A percentile compares a stretch with the other conserved stretches of the same genome.
These are phyloP conservation scores for Mallotus villosus DNA, from an alignment of 2,797 vertebrate genomes.

Conservation along the genomic window DNA sequence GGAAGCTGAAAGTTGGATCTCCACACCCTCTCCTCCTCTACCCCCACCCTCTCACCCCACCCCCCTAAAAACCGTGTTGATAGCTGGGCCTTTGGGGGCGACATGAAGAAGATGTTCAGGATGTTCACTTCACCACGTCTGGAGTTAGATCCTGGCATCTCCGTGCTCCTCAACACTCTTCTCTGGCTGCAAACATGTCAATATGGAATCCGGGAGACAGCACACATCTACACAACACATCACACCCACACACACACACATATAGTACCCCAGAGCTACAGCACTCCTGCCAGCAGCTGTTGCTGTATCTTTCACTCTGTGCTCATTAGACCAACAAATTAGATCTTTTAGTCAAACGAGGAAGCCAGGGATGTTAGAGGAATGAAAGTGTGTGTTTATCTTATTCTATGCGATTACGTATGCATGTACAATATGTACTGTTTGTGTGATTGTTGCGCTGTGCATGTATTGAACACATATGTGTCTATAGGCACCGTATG, in stretches of 20 bases:
- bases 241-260: neutral
- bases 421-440: too few species aligned
- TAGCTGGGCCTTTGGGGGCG: neutral
- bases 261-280: neutral
- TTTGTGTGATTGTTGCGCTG: slow-evolving; percentile 8
- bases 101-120: neutral
- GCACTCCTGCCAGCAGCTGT: slow-evolving; percentile 5
- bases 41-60: too few species aligned
- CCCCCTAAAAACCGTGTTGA: neutral
- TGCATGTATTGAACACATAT: neutral
- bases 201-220: neutral
- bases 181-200: neutral
- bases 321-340: slow-evolving; percentile 47
- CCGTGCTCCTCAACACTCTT: neutral
- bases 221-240: neutral
- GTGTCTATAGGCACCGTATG: neutral
- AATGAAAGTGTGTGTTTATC: neutral
- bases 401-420: too few species aligned
- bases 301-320: slow-evolving; percentile 18
- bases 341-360: slow-evolving; percentile 57
- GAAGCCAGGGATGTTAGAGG: slow-evolving; percentile 63
- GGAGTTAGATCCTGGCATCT: neutral
- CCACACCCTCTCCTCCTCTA: neutral
- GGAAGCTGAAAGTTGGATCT: too few species aligned
- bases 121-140: too few species aligned